Base-by-base conservation (phyloP, 1,140 invertebrate species). In the Spodoptera frugiperda region DNA sequence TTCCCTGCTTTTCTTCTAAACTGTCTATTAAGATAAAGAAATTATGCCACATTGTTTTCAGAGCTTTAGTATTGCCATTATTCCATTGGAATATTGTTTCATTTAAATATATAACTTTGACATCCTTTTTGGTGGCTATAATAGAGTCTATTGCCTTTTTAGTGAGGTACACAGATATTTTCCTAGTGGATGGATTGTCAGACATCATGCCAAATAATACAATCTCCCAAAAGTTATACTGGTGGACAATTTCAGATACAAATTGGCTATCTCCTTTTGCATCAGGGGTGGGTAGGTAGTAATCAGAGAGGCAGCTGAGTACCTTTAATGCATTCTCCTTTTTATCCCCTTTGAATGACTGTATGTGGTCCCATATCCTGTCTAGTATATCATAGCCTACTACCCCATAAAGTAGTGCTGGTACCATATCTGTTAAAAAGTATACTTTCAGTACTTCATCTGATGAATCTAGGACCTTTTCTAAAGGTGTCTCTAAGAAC, bases 1-100 rank as follows among this genome's bases (percentile, higher is more conserved):
- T 92, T 76, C 86, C 89, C 70, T 93, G 92, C 49, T 91, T 91
- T 59, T 93, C 92, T 80, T 92, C 90, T 61, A 93, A 84, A 65
- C 89, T 93, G 15, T 93, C 92, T 48, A 93, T 76, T 11, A 93
- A 78, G 33, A 90, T 86, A 76, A 93, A 92, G 72, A 79, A 93
- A 73, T 91, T 85, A 51, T 92, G 82, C 92, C 92, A 92, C 14
- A 84, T 78, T 1, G 70, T 78, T 76, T 87, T 90, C 6, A 83
- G 67, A 49, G 57, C 39, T 2, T 78, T 78, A 30, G 79, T 68
- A 54, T 88, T 81, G 67, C 77, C 81, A 61, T 70, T 30, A 17
- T 82, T 68, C 92, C 90, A 93, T 49, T 65, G 57, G 71, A 91
- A 87, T 79, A 87, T 70, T 3, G 44, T 80, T 54, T 74, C 61